Conservation (phyloP, 2,888 invertebrate species). For the Petrophora chlorosata region DNA sequence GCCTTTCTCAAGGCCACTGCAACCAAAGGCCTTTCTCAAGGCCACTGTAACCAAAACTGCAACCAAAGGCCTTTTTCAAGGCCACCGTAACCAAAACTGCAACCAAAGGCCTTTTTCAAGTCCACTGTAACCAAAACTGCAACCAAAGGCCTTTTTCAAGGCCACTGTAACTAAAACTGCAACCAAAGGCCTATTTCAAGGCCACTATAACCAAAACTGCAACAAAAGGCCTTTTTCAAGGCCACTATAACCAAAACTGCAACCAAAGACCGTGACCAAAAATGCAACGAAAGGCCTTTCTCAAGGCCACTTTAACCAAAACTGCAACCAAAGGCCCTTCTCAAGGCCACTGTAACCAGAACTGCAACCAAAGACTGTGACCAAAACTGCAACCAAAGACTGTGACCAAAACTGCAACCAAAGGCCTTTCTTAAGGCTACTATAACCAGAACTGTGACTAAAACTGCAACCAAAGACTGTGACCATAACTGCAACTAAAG, state of each 20-base stretch:
- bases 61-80: slow-evolving; percentile 12
- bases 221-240: slow-evolving; percentile 21
- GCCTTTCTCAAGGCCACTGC: slow-evolving; percentile 26
- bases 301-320: slow-evolving; percentile 5
- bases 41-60: slow-evolving; percentile 1
- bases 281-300: too few relatives aligned
- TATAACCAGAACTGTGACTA: too few relatives aligned
- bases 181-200: slow-evolving; percentile 26
- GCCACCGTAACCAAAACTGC: not conserved
- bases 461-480: too few relatives aligned
- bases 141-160: too few relatives aligned
- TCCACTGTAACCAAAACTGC: slow-evolving; percentile 3
- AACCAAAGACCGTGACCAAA: too few relatives aligned
- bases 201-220: slow-evolving; percentile 21
- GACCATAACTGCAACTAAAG: too few relatives aligned
- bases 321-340: too few relatives aligned
- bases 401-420: too few relatives aligned
- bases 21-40: slow-evolving; percentile 13
- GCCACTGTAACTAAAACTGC: too few relatives aligned
- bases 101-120: slow-evolving; percentile 5
- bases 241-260: too few relatives aligned
- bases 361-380: too few relatives aligned
- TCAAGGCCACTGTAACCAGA: slow-evolving; percentile 1
- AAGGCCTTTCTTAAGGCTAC: slow-evolving; percentile 5
- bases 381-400: too few relatives aligned